Evolutionary conservation across 1,140 invertebrate genomes (phyloP).

Genomic region (Bombus waltoni): DNA sequence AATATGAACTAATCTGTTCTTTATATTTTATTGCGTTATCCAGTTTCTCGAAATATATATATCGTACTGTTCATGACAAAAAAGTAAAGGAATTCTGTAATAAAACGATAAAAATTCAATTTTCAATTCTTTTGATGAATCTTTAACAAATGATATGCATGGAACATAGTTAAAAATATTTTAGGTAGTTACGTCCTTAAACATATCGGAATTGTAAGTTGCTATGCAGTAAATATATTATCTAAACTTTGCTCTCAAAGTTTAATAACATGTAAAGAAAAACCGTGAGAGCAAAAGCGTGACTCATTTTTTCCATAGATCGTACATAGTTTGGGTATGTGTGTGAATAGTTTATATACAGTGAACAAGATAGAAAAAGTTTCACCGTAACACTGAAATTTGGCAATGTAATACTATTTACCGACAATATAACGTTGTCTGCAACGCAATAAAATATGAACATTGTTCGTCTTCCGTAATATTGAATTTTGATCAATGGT

Average conservation of each 20-base stretch:
- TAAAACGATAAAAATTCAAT: slow-evolving; percentile 26
- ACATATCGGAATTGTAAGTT: slow-evolving; percentile 19
- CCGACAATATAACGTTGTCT: slow-evolving; percentile 1
- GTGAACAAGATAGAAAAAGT: slow-evolving; percentile 21
- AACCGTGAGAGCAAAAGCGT: slow-evolving; percentile 37
- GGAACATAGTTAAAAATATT: slow-evolving; percentile 13
- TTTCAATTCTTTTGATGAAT: slow-evolving; percentile 11
- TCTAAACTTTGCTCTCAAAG: slow-evolving; percentile 42
- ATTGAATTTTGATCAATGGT: slow-evolving; percentile 21
- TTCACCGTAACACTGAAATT: not conserved
- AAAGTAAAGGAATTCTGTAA: not conserved
- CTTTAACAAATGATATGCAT: slow-evolving; percentile 34
- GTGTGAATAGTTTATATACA: slow-evolving; percentile 10
- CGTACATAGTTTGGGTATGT: not conserved
- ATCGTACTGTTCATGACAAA: not conserved
- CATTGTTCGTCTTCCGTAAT: slow-evolving; percentile 3
- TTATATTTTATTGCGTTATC: slow-evolving; percentile 7
- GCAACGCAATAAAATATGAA: slow-evolving; percentile 37
- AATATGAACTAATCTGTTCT: slow-evolving; percentile 29
- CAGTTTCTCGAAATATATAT: not conserved
- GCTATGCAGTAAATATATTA: not conserved
- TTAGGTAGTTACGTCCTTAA: slow-evolving; percentile 13
- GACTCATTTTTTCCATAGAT: not conserved
- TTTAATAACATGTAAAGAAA: slow-evolving; percentile 31
- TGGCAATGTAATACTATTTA: not conserved